These are phyloP conservation scores for Sylvilagus bachmani DNA, from an alignment of 2,113 vertebrate genomes.

Conservation along the genomic window DNA sequence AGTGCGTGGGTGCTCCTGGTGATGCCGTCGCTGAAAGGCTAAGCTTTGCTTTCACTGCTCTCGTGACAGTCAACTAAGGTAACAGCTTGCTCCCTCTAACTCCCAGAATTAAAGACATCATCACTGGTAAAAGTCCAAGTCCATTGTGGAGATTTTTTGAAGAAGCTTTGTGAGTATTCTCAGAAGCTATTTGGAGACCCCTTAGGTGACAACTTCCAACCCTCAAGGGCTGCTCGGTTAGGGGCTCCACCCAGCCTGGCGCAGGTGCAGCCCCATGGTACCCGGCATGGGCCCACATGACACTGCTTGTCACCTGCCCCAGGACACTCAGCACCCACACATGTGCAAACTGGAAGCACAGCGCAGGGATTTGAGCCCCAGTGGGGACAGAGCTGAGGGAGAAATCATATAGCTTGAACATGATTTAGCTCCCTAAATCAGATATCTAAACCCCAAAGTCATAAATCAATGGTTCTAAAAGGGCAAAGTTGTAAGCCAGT, in stretches of 20 bases:
- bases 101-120: slow-evolving; percentile 46
- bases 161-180: not conserved
- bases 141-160: not conserved
- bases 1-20: not conserved
- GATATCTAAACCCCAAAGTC: too few relatives aligned
- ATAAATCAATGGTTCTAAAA: too few relatives aligned
- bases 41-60: slow-evolving; percentile 37
- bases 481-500: too few relatives aligned
- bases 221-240: not conserved
- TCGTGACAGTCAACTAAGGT: not conserved
- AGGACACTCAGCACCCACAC: not conserved
- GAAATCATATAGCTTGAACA: not conserved
- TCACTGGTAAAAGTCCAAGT: not conserved
- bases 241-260: not conserved
- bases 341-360: not conserved
- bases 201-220: not conserved
- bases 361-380: too few relatives aligned
- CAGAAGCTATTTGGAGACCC: not conserved
- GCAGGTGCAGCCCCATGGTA: not conserved
- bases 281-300: not conserved
- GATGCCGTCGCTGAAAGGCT: not conserved
- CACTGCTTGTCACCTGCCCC: not conserved
- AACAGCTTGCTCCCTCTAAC: not conserved
- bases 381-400: not conserved
- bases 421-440: too few relatives aligned